Base-by-base conservation (phyloP, 2,888 invertebrate genomes). In the Coremacera marginata region DNA sequence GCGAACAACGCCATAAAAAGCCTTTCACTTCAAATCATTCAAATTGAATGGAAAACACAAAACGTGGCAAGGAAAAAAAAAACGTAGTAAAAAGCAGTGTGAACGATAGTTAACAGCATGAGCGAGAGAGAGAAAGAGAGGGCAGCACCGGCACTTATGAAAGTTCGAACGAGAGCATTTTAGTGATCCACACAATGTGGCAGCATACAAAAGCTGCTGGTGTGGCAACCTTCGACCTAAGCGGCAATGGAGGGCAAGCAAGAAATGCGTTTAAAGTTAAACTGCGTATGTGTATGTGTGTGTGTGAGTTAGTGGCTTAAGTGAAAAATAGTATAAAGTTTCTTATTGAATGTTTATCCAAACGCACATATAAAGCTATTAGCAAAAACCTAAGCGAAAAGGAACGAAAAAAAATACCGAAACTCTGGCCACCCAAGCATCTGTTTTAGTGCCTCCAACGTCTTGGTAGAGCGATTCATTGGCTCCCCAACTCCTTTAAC, bases 1-100 rank as follows among this genome's bases (percentile, higher is more conserved):
- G 34, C 34, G 67, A 55, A 22, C 14, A 31, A 19, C 11, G 67
- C 55, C 67, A 65, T 55, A 55, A 74, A 74, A 74, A 74, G 65
- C 65, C 37, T 65, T 74, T 67, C 55, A 34, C 65, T 65, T 44
- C 55, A 31, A 37, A 52, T 65, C 67, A 37, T n/a, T 74, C 52
- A 55, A 25, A 55, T 74, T 74, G 74, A 74, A 65, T 31, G 67
- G 67, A 55, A 51, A 34, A 44, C 31, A 34, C 60, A 22, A 71
- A 71, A 16, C 60, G 22, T 37, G n/a, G n/a, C 11, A 68, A 25
- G 44, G 3, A 19, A 44, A 16, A 16, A n/a, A 19, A 73, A 62
- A 62, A 27, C 22, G 9, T 27, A 9, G 25, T 19, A 49, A 62
- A 16, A 73, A 62, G 5, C 11, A 63, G 31, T 31, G 14, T n/a